These are phyloP conservation scores for Eriosoma lanigerum DNA, from an alignment of 1,140 invertebrate species.

Conservation along the genomic window DNA sequence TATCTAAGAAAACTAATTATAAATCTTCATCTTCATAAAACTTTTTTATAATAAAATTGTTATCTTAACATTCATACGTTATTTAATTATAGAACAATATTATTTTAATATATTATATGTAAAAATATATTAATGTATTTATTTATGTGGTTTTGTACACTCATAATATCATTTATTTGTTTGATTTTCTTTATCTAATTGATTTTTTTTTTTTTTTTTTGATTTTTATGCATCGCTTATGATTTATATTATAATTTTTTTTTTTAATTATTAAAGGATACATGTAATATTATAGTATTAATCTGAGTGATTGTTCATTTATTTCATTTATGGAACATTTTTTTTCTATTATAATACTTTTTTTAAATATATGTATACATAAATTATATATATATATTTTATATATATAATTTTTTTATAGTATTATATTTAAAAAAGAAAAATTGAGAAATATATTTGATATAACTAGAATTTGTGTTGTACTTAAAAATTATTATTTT, in stretches of 20 bases:
- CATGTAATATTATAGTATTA: neutral
- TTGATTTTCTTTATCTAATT: neutral
- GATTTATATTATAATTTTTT: neutral
- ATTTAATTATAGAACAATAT: conserved; percentile 45
- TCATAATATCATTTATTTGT: neutral
- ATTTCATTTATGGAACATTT: no score
- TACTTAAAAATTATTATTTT: no score
- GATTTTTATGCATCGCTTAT: no score
- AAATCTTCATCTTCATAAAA: conserved; percentile 22
- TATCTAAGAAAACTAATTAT: neutral
- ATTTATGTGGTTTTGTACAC: conserved; percentile 5
- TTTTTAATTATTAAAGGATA: neutral
- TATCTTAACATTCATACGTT: conserved; percentile 30
- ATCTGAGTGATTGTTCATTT: neutral
- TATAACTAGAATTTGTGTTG: no score
- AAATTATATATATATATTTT: neutral
- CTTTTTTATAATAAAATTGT: conserved; percentile 34
- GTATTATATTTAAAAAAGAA: conserved; percentile 10
- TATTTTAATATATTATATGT: neutral
- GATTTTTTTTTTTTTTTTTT: neutral
- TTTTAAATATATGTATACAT: neutral
- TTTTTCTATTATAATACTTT: neutral
- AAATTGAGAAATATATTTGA: neutral
- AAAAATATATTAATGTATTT: neutral
- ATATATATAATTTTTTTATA: neutral